A percentile compares a stretch with the other conserved stretches of the same genome.
phyloP scores from a whole-genome alignment of 2,797 vertebrate species.

The Brachyalestes nurse region DNA sequence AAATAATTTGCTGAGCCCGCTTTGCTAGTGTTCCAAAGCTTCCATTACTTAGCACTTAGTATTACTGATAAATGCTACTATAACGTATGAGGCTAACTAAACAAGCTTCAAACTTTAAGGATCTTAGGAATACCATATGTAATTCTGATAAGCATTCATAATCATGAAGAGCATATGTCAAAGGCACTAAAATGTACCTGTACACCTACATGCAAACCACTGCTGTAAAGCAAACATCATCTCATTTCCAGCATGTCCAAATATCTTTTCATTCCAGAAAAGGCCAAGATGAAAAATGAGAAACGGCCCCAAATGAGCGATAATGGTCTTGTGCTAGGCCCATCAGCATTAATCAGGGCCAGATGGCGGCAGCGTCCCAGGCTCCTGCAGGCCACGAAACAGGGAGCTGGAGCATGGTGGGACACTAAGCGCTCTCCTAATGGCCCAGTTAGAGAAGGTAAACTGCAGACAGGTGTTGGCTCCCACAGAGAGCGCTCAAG shows the following conservation, averaged over 20 bases:
- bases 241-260: constrained; percentile 6
- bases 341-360: constrained; percentile 47
- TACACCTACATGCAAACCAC: neutral
- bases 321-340: constrained; percentile 43
- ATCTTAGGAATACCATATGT: too few relatives aligned
- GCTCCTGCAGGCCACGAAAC: constrained; percentile 42
- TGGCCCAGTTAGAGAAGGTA: constrained; percentile 55
- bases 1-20: too few relatives aligned
- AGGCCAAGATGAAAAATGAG: constrained; percentile 77
- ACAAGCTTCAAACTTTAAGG: too few relatives aligned
- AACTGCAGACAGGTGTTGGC: constrained; percentile 59
- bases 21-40: too few relatives aligned
- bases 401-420: constrained; percentile 49
- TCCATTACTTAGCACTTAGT: too few relatives aligned
- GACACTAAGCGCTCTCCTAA: constrained; percentile 60
- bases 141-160: neutral
- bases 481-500: constrained; percentile 29
- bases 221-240: constrained; percentile 2
- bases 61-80: too few relatives aligned
- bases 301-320: constrained; percentile 52
- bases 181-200: neutral
- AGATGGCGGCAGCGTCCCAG: constrained; percentile 52
- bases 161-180: neutral
- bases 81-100: too few relatives aligned
- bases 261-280: constrained; percentile 50